A percentile compares a stretch with the other conserved stretches of the same genome.
These are phyloP conservation scores for Megastigmus dorsalis DNA, from an alignment of 2,888 invertebrate species.

Conservation along the genomic window DNA sequence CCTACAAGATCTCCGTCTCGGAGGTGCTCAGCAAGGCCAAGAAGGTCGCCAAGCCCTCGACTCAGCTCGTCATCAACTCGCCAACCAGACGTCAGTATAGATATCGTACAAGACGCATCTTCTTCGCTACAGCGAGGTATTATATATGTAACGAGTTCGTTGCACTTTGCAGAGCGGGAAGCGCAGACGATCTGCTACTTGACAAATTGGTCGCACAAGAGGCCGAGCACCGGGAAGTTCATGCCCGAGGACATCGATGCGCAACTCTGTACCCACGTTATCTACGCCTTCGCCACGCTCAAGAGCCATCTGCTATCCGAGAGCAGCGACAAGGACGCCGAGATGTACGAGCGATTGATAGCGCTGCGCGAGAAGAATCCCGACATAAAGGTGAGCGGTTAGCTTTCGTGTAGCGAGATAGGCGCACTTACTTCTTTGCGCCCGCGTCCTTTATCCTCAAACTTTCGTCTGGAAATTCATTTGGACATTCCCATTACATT, in stretches of 20 bases:
- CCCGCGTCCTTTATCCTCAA: too few species aligned
- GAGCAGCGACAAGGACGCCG: conserved; percentile 87
- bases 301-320: conserved; percentile 89
- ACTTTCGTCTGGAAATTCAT: too few species aligned
- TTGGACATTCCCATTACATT: too few species aligned
- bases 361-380: conserved; percentile 91
- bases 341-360: conserved; percentile 90
- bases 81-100: conserved; percentile 63
- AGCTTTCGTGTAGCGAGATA: background rate
- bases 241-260: conserved; percentile 92
- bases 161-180: conserved; percentile 80
- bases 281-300: conserved; percentile 95
- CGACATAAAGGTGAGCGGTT: conserved; percentile 83
- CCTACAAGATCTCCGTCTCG: conserved; percentile 85
- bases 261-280: conserved; percentile 92
- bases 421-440: background rate
- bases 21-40: conserved; percentile 80
- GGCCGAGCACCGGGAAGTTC: conserved; percentile 91
- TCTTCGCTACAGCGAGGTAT: too few species aligned
- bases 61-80: conserved; percentile 77
- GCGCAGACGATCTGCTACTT: conserved; percentile 95
- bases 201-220: conserved; percentile 96
- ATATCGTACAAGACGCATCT: too few species aligned
- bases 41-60: conserved; percentile 79
- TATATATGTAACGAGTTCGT: too few species aligned